These are phyloP conservation scores for Cataglyphis livida DNA, from an alignment of 2,888 invertebrate species.

Conservation along the genomic window DNA sequence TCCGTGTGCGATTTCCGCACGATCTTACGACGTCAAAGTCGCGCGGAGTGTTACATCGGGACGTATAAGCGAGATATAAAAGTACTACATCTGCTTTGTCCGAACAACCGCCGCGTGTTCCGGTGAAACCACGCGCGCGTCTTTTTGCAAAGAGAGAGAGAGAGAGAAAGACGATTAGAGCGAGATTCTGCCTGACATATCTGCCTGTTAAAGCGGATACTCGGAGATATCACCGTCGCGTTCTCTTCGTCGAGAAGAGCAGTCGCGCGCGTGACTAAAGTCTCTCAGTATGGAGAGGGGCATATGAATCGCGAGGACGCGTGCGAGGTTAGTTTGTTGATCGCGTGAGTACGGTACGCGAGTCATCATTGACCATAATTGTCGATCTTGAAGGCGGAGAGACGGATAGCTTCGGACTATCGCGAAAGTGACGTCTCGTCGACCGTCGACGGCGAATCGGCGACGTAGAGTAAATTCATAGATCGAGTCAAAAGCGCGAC, in stretches of 20 bases:
- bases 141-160: slow-evolving; percentile 62
- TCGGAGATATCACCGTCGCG: neutral
- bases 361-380: neutral
- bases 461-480: neutral
- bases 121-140: slow-evolving; percentile 47
- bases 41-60: neutral
- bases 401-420: neutral
- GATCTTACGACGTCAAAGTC: neutral
- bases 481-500: neutral
- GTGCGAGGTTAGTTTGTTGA: slow-evolving; percentile 26
- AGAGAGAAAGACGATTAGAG: neutral
- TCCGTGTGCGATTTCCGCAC: neutral
- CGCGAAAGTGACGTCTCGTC: slow-evolving; percentile 17
- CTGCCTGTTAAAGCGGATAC: neutral
- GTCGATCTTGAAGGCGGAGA: slow-evolving; percentile 56
- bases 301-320: slow-evolving; percentile 22
- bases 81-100: slow-evolving; percentile 18
- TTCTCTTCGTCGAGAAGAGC: neutral
- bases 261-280: neutral
- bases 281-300: neutral
- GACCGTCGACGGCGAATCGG: neutral
- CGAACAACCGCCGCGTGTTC: slow-evolving; percentile 32
- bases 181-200: slow-evolving; percentile 41
- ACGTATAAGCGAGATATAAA: neutral
- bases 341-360: slow-evolving; percentile 14